Percentiles rank a stretch among this genome's conserved stretches.
phyloP scores from a whole-genome alignment of 2,113 vertebrate genomes.

The Miniopterus natalensis region DNA sequence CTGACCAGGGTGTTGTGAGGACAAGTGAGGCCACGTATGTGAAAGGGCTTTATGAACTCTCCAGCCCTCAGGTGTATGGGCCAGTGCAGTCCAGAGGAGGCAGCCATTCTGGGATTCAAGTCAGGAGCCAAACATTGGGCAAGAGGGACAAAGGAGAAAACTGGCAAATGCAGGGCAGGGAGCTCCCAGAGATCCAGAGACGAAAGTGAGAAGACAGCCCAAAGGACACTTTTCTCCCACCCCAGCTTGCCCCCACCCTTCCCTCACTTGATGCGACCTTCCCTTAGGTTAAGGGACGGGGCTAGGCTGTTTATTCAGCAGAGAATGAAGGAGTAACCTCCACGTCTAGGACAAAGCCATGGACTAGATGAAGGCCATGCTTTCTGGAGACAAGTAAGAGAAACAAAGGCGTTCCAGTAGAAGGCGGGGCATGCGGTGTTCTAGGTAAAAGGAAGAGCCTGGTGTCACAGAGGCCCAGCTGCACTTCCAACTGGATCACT shows the following conservation, averaged over 20 bases:
- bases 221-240: not conserved
- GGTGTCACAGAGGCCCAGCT: not conserved
- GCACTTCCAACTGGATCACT: not conserved
- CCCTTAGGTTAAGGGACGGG: not conserved
- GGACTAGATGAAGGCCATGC: not conserved
- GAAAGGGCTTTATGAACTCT: not conserved
- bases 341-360: not conserved
- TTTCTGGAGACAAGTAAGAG: not conserved
- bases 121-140: not conserved
- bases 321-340: constrained; percentile 19
- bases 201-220: not conserved
- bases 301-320: not conserved
- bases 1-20: not conserved
- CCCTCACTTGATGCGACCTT: not conserved
- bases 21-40: not conserved
- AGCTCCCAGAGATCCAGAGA: not conserved
- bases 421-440: not conserved
- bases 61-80: not conserved
- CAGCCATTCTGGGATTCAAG: not conserved
- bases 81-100: not conserved
- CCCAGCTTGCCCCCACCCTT: not conserved
- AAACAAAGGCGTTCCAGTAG: not conserved
- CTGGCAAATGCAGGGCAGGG: too few relatives aligned
- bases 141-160: not conserved
- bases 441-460: not conserved